A percentile compares a stretch with the other conserved stretches of the same genome.
Conservation (phyloP, 64 coral and sea anemone species). For the Hydrozoanthus tunicans region DNA sequence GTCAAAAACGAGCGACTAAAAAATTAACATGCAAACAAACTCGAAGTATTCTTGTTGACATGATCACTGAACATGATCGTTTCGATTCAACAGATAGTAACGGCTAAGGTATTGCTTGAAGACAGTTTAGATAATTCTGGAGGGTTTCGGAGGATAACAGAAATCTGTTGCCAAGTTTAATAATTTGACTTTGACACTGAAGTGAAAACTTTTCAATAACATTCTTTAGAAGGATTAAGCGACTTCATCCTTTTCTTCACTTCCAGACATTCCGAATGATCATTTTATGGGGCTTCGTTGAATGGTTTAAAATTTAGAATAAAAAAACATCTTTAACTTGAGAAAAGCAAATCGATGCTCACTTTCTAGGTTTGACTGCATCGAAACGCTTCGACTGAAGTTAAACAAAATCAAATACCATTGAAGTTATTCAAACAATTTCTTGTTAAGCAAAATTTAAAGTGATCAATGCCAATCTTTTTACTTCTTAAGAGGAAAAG, state of each 20-base stretch:
- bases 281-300: not conserved
- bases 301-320: not conserved
- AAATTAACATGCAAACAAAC: slow-evolving; percentile 4
- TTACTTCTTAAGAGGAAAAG: not conserved
- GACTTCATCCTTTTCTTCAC: not conserved
- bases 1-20: not conserved
- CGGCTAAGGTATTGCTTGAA: too few relatives aligned
- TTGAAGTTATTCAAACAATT: too few relatives aligned
- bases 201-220: too few relatives aligned
- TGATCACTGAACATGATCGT: not conserved
- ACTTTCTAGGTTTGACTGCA: too few relatives aligned
- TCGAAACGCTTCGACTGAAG: too few relatives aligned
- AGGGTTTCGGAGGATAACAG: too few relatives aligned
- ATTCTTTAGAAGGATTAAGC: not conserved
- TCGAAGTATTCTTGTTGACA: not conserved
- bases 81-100: too few relatives aligned
- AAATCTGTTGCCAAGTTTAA: not conserved
- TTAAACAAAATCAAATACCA: too few relatives aligned
- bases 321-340: too few relatives aligned
- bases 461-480: not conserved
- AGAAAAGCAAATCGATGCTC: too few relatives aligned
- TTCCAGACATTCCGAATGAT: not conserved
- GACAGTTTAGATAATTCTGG: too few relatives aligned
- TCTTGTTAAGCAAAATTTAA: not conserved
- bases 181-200: not conserved